phyloP scores from a whole-genome alignment of 2,113 vertebrate species.

The Phrynosoma platyrhinos region DNA sequence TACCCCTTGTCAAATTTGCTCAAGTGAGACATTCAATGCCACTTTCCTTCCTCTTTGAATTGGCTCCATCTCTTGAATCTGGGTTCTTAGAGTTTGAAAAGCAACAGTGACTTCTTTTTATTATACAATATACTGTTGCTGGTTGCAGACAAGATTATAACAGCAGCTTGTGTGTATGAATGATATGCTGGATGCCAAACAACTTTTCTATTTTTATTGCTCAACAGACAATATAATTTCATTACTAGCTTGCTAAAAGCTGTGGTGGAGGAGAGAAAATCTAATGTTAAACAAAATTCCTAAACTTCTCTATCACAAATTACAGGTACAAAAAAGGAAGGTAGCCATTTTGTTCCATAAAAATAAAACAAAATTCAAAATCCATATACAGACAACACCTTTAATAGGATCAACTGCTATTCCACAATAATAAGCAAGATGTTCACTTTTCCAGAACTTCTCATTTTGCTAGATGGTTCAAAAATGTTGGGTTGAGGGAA shows the following conservation, averaged over 20 bases:
- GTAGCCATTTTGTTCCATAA: too few relatives aligned
- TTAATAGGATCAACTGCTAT: too few relatives aligned
- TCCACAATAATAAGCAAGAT: too few relatives aligned
- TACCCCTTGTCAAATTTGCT: not conserved
- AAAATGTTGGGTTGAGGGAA: too few relatives aligned
- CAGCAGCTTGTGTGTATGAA: not conserved
- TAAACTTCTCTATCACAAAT: not conserved
- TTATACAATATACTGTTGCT: not conserved
- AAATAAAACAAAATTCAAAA: too few relatives aligned
- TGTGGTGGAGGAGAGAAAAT: conserved; percentile 6
- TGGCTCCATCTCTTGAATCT: not conserved
- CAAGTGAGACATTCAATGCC: not conserved
- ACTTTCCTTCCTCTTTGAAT: not conserved
- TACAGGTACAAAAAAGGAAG: too few relatives aligned
- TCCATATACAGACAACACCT: too few relatives aligned
- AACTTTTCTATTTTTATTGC: not conserved
- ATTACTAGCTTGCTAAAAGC: not conserved
- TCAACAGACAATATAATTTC: conserved; percentile 9
- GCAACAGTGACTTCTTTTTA: not conserved
- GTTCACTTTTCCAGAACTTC: too few relatives aligned
- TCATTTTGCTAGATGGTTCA: too few relatives aligned
- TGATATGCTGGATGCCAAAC: conserved; percentile 6
- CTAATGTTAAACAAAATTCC: not conserved
- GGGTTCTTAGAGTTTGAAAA: not conserved
- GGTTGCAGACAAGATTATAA: not conserved